A percentile compares a stretch with the other conserved stretches of the same genome.
Conservation (phyloP, 2,797 vertebrate species). For the Synanceia verrucosa region DNA sequence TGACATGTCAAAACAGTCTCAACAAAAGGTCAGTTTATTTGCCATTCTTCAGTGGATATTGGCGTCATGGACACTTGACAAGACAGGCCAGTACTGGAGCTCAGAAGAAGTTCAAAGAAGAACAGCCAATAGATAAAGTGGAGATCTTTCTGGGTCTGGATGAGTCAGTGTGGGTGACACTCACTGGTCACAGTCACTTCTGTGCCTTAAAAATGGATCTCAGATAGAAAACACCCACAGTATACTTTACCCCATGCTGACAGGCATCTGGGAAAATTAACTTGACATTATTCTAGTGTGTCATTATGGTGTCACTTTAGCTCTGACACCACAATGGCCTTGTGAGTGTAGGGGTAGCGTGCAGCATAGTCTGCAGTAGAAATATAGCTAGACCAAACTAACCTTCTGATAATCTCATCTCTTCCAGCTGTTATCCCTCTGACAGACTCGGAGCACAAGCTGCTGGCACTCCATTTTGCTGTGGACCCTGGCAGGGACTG, state of each 20-base stretch:
- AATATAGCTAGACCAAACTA: slow-evolving; percentile 53
- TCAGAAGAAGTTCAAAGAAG: too few species aligned
- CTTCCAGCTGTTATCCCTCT: slow-evolving; percentile 96
- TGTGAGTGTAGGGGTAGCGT: slow-evolving; percentile 17
- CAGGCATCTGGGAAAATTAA: slow-evolving; percentile 47
- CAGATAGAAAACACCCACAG: slow-evolving; percentile 22
- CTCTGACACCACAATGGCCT: slow-evolving; percentile 18
- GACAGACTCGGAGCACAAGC: slow-evolving; percentile 98
- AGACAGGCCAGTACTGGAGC: background rate
- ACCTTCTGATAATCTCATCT: slow-evolving; percentile 64
- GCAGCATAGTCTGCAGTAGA: slow-evolving; percentile 2
- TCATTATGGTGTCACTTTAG: slow-evolving; percentile 21
- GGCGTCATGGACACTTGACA: background rate
- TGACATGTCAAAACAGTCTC: background rate
- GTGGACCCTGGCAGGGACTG: slow-evolving; percentile 97
- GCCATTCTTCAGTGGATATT: background rate
- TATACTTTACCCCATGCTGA: slow-evolving; percentile 29
- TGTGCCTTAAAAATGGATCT: slow-evolving; percentile 37
- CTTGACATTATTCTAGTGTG: slow-evolving; percentile 27
- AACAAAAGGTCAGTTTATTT: background rate
- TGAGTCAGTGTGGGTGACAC: slow-evolving; percentile 30
- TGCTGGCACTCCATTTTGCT: slow-evolving; percentile 97
- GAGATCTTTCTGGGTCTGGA: slow-evolving; percentile 12
- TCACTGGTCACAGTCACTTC: slow-evolving; percentile 18
- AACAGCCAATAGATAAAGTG: slow-evolving; percentile 6